Evolutionary conservation across 2,113 vertebrate genomes (phyloP).

Genomic region (Catagonus wagneri): DNA sequence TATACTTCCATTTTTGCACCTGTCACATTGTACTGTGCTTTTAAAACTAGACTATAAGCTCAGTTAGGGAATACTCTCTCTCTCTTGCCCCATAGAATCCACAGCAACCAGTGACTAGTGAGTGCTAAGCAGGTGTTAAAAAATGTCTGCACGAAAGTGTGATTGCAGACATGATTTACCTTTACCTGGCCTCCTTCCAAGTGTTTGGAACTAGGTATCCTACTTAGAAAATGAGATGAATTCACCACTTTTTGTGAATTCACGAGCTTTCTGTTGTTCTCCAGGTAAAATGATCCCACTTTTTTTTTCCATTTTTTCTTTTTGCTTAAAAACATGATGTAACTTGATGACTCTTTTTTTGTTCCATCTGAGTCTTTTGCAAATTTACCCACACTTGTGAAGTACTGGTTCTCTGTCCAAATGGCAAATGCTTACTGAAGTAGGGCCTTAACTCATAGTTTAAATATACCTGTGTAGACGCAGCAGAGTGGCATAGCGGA

Average conservation of each 20-base stretch:
- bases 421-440: neutral
- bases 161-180: neutral
- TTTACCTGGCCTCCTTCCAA: neutral
- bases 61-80: neutral
- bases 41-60: neutral
- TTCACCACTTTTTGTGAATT: neutral
- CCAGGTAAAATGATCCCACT: neutral
- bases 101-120: neutral
- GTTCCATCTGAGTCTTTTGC: neutral
- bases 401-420: neutral
- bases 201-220: neutral
- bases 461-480: neutral
- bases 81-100: neutral
- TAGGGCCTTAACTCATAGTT: neutral
- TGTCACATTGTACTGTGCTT: neutral
- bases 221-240: neutral
- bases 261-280: neutral
- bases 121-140: no score
- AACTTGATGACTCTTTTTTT: neutral
- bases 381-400: neutral
- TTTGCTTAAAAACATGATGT: neutral
- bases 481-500: no score
- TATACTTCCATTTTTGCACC: neutral
- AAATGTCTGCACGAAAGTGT: neutral
- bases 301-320: neutral